Evolutionary conservation across 2,888 invertebrate species (phyloP).

Genomic region (Conchocele bisecta): DNA sequence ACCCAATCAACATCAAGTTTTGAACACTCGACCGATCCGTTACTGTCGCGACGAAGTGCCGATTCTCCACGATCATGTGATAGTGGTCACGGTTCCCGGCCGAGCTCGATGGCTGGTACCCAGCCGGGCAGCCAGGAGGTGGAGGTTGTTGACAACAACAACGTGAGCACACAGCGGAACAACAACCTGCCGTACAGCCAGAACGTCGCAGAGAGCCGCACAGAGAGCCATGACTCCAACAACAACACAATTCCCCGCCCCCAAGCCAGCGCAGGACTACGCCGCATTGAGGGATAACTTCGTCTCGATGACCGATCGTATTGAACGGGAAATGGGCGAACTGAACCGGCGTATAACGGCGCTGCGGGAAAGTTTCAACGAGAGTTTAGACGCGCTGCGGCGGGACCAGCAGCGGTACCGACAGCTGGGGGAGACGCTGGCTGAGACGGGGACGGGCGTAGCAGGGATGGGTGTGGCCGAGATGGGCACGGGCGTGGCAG

Average conservation of each 20-base stretch:
- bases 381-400: conserved; percentile 63
- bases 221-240: conserved; percentile 40
- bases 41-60: neutral
- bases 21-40: conserved; percentile 7
- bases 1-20: conserved; percentile 19
- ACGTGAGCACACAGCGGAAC: conserved; percentile 19
- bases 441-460: neutral
- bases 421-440: conserved; percentile 29
- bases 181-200: neutral
- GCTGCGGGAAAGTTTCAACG: conserved; percentile 68
- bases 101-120: conserved; percentile 11
- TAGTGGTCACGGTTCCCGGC: conserved; percentile 11
- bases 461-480: too few relatives aligned
- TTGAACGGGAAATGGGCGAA: conserved; percentile 70
- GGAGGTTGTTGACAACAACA: conserved; percentile 37
- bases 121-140: conserved; percentile 36
- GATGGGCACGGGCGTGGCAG: neutral
- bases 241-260: conserved; percentile 55
- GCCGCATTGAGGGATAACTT: conserved; percentile 49
- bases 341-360: conserved; percentile 69
- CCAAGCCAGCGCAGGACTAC: neutral
- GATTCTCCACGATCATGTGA: conserved; percentile 19
- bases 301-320: conserved; percentile 63
- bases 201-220: conserved; percentile 18
- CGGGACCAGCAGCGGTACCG: conserved; percentile 56